phyloP scores from a whole-genome alignment of 2,113 vertebrate genomes.

The Bungarus multicinctus region DNA sequence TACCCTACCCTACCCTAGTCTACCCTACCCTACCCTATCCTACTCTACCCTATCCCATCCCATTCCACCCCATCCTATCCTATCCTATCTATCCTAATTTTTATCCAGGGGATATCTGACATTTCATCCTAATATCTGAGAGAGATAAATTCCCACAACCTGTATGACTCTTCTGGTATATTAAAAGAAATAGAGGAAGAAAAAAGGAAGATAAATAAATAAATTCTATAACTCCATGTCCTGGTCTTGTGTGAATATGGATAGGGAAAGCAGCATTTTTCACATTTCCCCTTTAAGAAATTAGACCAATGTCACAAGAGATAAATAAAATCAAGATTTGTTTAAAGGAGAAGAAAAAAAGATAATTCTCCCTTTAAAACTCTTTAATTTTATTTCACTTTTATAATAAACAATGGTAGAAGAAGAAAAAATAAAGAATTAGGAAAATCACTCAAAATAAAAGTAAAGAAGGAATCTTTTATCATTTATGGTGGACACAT shows the following conservation, averaged over 20 bases:
- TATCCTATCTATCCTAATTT: no score
- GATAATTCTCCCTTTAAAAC: neutral
- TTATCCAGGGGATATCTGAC: neutral
- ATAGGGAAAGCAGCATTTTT: neutral
- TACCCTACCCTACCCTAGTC: no score
- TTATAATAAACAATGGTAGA: neutral
- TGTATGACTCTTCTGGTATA: neutral
- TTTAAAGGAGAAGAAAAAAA: no score
- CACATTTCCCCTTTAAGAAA: neutral
- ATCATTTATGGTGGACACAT: no score
- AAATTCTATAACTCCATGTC: neutral
- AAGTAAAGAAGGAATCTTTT: no score
- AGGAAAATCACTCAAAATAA: neutral
- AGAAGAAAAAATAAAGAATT: neutral
- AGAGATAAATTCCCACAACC: neutral
- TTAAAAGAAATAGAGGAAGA: neutral
- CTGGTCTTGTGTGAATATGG: neutral
- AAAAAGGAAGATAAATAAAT: neutral
- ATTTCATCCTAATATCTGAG: neutral
- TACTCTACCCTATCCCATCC: no score
- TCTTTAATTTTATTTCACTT: neutral
- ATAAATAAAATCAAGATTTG: neutral
- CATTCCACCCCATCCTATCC: no score
- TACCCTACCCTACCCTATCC: no score
- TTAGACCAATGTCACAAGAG: neutral